Evolutionary conservation across 2,888 invertebrate genomes (phyloP), one percentile per base, ranked within the genome.

Genomic region (Hirtodrosophila cameraria): DNA sequence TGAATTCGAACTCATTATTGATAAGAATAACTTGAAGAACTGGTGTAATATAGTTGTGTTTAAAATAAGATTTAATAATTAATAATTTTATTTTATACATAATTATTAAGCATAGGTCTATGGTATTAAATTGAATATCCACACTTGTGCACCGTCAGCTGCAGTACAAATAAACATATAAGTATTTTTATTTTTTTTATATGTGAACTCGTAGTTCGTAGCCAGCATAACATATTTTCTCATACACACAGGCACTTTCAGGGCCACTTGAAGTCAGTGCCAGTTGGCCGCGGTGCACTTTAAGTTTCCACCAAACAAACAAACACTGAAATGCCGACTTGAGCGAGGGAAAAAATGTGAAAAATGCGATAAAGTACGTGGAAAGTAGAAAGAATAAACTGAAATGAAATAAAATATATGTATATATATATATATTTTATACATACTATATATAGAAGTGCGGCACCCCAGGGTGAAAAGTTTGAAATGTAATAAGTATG

Each of bases 281-380:
- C 72, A 72, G 73, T 69, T 69, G 73, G 68, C 49, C 73, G 60
- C 65, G 62, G 38, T 54, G 57, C 69, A 70, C 65, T 79, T 80
- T 49, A 83, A 84, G 69, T 83, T 73, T 57, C 33, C 77, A 57
- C 63, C 50, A 43, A 58, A 54, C 61, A 67, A 78, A 76, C 46
- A 57, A 48, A 70, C 59, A 57, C 55, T 71, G 41, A 35, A 58
- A 67, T 35, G 42, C 55, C 71, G 46, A 39, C 65, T 62, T 52
- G 59, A 61, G 65, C 38, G 50, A 18, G 39, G 45, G 23, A 62
- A 69, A 78, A 83, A 69, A 65, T 72, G 80, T 61, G 59, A 35
- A 61, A 78, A 75, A 75, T 58, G 69, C 70, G 74, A 73, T 81
- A 84, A 84, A 80, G 68, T 48, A 62, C 54, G 57, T 60, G 62